Conservation (phyloP, 2,888 invertebrate genomes). For the Oligia strigilis region DNA sequence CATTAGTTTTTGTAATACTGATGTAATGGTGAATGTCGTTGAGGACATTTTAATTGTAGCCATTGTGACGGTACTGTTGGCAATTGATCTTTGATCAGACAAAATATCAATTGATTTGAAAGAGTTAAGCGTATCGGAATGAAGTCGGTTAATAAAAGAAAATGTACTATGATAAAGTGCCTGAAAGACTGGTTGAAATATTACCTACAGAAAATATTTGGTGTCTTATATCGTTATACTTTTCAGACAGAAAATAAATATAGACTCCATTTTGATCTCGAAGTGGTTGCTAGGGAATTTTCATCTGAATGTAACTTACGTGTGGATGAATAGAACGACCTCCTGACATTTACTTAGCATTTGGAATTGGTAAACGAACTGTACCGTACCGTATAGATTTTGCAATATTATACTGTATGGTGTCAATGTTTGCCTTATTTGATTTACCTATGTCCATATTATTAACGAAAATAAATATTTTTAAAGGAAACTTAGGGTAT, state of each 20-base stretch:
- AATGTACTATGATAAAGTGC: slow-evolving; percentile 2
- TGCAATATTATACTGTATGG: background rate
- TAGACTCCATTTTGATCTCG: slow-evolving; percentile 19
- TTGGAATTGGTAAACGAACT: slow-evolving; percentile 16
- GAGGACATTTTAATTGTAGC: slow-evolving; percentile 53
- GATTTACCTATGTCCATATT: background rate
- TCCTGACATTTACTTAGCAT: slow-evolving; percentile 36
- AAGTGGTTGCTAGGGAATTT: slow-evolving; percentile 28
- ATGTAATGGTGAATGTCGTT: slow-evolving; percentile 58
- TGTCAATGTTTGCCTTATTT: background rate
- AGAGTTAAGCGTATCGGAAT: background rate
- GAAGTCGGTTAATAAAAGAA: slow-evolving; percentile 5
- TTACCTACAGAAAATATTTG: background rate
- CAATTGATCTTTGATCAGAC: slow-evolving; percentile 59
- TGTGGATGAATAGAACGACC: slow-evolving; percentile 14
- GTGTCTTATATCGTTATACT: background rate
- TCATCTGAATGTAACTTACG: slow-evolving; percentile 17
- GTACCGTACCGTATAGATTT: background rate
- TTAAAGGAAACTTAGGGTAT: slow-evolving; percentile 1
- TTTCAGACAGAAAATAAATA: slow-evolving; percentile 11
- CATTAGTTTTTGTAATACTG: slow-evolving; percentile 40
- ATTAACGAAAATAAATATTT: background rate
- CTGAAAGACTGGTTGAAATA: background rate
- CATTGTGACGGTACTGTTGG: slow-evolving; percentile 46
- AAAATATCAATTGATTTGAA: slow-evolving; percentile 39